Evolutionary conservation across 2,113 vertebrate species (phyloP), one percentile per base, ranked within the genome.

Genomic region (Lepus europaeus): DNA sequence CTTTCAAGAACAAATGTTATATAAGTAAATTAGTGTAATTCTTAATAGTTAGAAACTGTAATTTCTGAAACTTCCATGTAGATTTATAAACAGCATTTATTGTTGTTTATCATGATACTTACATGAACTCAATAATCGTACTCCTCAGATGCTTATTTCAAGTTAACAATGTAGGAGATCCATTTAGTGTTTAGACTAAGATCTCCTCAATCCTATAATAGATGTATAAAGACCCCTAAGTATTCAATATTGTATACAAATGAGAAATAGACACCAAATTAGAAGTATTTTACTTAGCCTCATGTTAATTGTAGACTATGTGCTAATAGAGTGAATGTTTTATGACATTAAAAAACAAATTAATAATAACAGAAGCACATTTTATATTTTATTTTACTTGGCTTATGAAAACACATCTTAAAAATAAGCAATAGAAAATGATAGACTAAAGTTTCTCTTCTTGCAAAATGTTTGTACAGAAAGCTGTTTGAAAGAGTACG

Each of bases 381-480:
- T 73, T 87, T 56, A 25, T 33, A 20, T 39, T 90, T 68, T 45
- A 81, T 76, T 9, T 83, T 94, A 33, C n/a, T 39, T 80, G 27
- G 25, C 63, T 63, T 76, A 2, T 72, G 22, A 92, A 94, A 77
- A 63, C 3, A 11, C 69, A 63, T 6, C 80, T 95, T 92, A 72
- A 95, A 92, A 61, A 14, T 64, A 61, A 33, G 0, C 3, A 39
- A 31, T 51, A 16, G 76, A 61, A 89, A 91, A 59, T 33, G 13
- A 80, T 77, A 90, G 9, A 66, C 16, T 83, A 19, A 25, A 84
- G 49, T 53, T 36, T 66, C 1, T 83, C 91, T 85, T 64, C 33
- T 94, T 89, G 36, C n/a, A 77, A 93, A 92, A 68, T 86, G 78
- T 33, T 72, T 85, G 59, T 79, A 79, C 36, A 87, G 36, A 14